Base-by-base conservation (phyloP, 2,797 vertebrate genomes). In the Gorsachius magnificus region DNA sequence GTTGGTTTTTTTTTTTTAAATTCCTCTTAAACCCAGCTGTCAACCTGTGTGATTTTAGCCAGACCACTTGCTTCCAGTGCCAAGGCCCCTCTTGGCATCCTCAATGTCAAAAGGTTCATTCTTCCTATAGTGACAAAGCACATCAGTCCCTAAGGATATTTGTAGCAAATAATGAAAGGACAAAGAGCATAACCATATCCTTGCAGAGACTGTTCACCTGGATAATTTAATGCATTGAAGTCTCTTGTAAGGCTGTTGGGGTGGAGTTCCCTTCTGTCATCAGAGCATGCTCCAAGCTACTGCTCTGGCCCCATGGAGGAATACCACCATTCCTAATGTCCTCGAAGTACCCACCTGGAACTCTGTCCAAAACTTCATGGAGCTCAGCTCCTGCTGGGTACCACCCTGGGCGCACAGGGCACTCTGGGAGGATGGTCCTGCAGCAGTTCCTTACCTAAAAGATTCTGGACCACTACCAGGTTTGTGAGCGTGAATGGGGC, bases 381-480 rank as follows among this genome's bases (percentile, higher is more conserved):
- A 57, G 56, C 31, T 69, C 25, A 48, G 70, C 29, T 41, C 38
- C 38, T 81, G 75, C 51, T 65, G 53, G 26, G 54, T 5, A 8
- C 26, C n/a, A 29, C 5, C 18, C 38, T 1, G 0, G 46, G 18
- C 3, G 4, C 28, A 28, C 16, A 26, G 11, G 21, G 21, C 4
- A 13, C 26, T 35, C 17, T 0, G 0, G 20, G 43, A 89, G 28
- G 53, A 50, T 79, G 17, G 35, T 64, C 41, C 35, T 35, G 24
- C 57, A 46, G 61, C 29, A 29, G 38, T 54, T 87, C 46, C 53
- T 54, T 29, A 45, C 41, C 48, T 51, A 12, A 36, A 70, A 56
- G 33, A 15, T 56, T 68, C 43, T 35, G 53, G 50, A 87, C 53
- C n/a, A 3, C 31, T 75, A 5, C 22, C 31, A 70, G 48, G 18